Conservation (phyloP, 1,140 invertebrate genomes). For the Zophobas morio region DNA sequence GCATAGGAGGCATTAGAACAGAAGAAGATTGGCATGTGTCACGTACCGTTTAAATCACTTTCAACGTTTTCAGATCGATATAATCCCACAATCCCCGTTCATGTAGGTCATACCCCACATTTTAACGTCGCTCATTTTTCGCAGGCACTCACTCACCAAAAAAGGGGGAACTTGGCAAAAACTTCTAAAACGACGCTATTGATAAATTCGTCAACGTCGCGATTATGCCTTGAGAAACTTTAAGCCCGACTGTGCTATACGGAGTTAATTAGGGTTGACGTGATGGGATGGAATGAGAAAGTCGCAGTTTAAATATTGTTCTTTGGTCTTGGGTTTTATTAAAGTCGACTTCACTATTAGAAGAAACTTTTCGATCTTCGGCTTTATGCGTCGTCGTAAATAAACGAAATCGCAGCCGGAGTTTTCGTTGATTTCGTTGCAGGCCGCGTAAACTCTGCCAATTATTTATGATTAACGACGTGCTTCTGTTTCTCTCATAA, state of each 20-base stretch:
- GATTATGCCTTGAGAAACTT: constrained; percentile 30
- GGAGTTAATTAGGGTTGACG: constrained; percentile 37
- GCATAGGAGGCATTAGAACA: constrained; percentile 7
- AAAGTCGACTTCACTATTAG: constrained; percentile 19
- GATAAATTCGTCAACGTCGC: constrained; percentile 41
- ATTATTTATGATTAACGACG: constrained; percentile 40
- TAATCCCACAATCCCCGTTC: constrained; percentile 46
- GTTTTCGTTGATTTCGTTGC: constrained; percentile 11
- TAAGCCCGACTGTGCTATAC: constrained; percentile 1
- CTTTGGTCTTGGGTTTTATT: constrained; percentile 31
- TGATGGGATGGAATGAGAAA: constrained; percentile 28
- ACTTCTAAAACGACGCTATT: constrained; percentile 7
- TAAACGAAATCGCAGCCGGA: constrained; percentile 18
- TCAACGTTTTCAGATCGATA: constrained; percentile 45
- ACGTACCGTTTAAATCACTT: constrained; percentile 45
- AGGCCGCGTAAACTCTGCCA: constrained; percentile 19
- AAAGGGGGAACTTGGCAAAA: constrained; percentile 9
- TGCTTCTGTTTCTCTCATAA: constrained; percentile 17
- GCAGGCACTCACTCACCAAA: constrained; percentile 14
- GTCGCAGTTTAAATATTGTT: constrained; percentile 35
- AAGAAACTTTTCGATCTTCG: constrained; percentile 29
- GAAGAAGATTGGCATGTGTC: constrained; percentile 44
- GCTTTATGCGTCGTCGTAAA: constrained; percentile 11
- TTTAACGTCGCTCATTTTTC: not conserved
- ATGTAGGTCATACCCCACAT: constrained; percentile 42